These are phyloP conservation scores for Oopsacas minuta DNA, from an alignment of 37 sponge, comb jelly and placozoan species.

Conservation along the genomic window DNA sequence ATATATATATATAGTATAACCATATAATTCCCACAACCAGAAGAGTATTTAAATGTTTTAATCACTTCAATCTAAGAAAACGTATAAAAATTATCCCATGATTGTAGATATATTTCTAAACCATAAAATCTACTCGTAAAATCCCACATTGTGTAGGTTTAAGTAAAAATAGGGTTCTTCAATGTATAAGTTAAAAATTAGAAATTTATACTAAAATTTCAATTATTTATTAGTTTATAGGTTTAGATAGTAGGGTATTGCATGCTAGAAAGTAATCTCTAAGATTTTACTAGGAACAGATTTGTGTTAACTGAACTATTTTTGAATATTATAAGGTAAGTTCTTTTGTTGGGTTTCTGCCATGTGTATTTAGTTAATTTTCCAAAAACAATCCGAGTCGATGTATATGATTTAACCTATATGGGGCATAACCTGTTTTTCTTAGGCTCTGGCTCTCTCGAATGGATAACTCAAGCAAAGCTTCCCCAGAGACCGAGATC, in stretches of 20 bases:
- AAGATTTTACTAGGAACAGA: background rate
- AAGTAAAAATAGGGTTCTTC: background rate
- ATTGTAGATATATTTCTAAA: background rate
- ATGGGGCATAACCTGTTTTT: background rate
- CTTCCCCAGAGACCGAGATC: background rate
- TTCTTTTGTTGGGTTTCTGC: background rate
- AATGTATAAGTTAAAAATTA: background rate
- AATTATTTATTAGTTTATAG: too few species aligned
- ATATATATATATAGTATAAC: too few species aligned
- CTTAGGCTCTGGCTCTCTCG: conserved; percentile 16
- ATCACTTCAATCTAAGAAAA: too few species aligned
- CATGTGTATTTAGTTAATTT: background rate
- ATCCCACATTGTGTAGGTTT: background rate
- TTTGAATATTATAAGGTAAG: background rate
- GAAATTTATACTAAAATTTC: too few species aligned
- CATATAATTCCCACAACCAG: too few species aligned
- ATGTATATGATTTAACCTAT: background rate
- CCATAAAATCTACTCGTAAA: background rate
- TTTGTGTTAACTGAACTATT: background rate
- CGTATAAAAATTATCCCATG: too few species aligned
- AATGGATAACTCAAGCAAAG: background rate
- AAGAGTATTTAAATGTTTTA: too few species aligned
- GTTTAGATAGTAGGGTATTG: background rate
- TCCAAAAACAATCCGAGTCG: background rate
- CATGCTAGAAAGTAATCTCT: background rate